Percentiles rank a stretch among this genome's conserved stretches.
These are phyloP conservation scores for Argyrosomus regius DNA, from an alignment of 2,797 vertebrate genomes.

Conservation along the genomic window DNA sequence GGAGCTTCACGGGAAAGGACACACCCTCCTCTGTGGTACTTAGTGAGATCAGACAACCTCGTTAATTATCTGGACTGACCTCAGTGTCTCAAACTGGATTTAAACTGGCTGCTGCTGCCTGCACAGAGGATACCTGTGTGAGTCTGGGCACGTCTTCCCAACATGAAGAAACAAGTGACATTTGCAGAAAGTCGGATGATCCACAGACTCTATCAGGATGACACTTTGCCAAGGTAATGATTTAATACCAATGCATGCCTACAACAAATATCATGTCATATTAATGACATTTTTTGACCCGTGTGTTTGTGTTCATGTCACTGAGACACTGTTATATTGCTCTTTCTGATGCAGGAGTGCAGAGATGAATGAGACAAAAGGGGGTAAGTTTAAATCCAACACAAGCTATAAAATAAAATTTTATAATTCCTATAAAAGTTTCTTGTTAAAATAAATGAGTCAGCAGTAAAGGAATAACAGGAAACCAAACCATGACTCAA, in stretches of 20 bases:
- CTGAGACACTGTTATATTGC: neutral
- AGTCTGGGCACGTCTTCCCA: neutral
- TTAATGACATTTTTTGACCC: neutral
- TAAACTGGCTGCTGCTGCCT: slow-evolving; percentile 11
- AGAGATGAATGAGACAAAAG: slow-evolving; percentile 11
- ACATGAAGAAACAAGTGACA: slow-evolving; percentile 65
- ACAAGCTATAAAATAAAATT: too few relatives aligned
- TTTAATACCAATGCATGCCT: neutral
- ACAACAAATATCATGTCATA: neutral
- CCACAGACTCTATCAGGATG: slow-evolving; percentile 8
- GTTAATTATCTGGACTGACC: slow-evolving; percentile 9
- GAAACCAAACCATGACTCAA: neutral
- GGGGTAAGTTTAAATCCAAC: slow-evolving; percentile 27
- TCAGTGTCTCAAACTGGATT: neutral
- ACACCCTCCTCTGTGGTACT: slow-evolving; percentile 12
- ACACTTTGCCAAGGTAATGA: slow-evolving; percentile 31
- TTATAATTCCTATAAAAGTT: neutral
- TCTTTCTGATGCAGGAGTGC: slow-evolving; percentile 27
- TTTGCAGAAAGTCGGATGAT: slow-evolving; percentile 38
- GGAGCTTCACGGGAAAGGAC: slow-evolving; percentile 6
- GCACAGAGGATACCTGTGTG: neutral
- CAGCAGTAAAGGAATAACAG: neutral
- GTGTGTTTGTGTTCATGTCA: neutral
- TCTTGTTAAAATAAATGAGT: neutral
- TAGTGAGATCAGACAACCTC: neutral